Evolutionary conservation across 2,113 vertebrate genomes (phyloP).

Genomic region (Hydropotes inermis): DNA sequence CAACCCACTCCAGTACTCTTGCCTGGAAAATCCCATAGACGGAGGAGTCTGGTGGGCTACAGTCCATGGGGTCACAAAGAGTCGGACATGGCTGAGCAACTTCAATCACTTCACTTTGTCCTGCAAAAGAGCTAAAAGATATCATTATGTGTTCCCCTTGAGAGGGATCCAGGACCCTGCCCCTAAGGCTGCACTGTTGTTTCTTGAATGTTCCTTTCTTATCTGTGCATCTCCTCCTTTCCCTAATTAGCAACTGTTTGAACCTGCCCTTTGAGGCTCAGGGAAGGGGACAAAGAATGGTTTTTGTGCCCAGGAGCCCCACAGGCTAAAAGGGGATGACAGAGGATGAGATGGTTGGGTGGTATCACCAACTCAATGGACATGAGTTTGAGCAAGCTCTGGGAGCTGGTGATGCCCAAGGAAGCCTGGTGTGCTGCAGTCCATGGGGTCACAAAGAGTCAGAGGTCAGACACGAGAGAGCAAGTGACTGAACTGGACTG

Average conservation of each 20-base stretch:
- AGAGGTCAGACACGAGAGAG: rapidly evolving
- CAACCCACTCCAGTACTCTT: too few relatives aligned
- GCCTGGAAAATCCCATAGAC: too few relatives aligned
- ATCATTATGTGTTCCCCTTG: neutral
- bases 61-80: too few relatives aligned
- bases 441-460: neutral
- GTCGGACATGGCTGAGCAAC: too few relatives aligned
- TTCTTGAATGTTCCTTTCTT: neutral
- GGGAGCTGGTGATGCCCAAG: neutral
- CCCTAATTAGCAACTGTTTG: neutral
- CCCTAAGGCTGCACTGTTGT: neutral
- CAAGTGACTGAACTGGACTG: neutral
- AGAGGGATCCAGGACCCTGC: neutral
- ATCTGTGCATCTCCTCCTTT: neutral
- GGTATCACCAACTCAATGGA: neutral
- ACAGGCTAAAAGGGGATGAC: neutral
- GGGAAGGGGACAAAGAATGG: neutral
- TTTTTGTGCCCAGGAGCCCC: neutral
- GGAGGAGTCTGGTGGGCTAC: too few relatives aligned
- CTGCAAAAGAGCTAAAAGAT: neutral
- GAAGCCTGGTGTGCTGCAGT: neutral
- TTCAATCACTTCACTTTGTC: neutral
- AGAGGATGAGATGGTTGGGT: neutral
- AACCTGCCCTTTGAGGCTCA: neutral
- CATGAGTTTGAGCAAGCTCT: neutral